Conservation (phyloP, 2,797 vertebrate species). For the Brachyrhaphis roseni region DNA sequence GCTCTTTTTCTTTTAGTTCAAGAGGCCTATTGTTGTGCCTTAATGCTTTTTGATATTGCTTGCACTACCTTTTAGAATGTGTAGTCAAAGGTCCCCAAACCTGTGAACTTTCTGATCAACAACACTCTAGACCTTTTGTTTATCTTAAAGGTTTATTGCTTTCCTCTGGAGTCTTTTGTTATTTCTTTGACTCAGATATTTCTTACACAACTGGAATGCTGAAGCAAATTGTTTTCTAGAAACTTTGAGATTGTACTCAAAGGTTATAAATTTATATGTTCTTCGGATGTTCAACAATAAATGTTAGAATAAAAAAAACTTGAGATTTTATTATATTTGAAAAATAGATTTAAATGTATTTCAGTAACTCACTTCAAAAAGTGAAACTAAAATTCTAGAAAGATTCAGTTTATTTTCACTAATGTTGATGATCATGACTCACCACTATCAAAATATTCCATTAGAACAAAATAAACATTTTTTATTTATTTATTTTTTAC, state of each 20-base stretch:
- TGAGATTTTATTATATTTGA: neutral
- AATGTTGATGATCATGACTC: neutral
- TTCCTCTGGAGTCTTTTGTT: slow-evolving; percentile 42
- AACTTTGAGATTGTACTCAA: slow-evolving; percentile 10
- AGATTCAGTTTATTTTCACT: neutral
- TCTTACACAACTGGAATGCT: slow-evolving; percentile 37
- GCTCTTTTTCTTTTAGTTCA: neutral
- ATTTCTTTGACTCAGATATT: slow-evolving; percentile 37
- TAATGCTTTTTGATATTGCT: neutral
- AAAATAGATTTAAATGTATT: neutral
- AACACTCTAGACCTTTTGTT: neutral
- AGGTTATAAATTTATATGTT: neutral
- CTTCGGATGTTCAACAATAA: neutral
- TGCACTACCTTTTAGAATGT: neutral
- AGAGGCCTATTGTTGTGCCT: neutral
- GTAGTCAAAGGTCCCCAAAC: neutral
- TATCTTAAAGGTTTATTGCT: slow-evolving; percentile 33
- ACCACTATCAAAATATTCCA: neutral
- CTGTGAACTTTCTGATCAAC: neutral
- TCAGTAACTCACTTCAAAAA: neutral
- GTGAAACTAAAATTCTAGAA: neutral
- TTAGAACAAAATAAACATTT: neutral
- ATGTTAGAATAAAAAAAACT: neutral
- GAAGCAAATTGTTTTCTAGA: slow-evolving; percentile 39
- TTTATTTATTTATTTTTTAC: neutral